Evolutionary conservation across 2,113 vertebrate species (phyloP).

Genomic region (Sitta europaea): DNA sequence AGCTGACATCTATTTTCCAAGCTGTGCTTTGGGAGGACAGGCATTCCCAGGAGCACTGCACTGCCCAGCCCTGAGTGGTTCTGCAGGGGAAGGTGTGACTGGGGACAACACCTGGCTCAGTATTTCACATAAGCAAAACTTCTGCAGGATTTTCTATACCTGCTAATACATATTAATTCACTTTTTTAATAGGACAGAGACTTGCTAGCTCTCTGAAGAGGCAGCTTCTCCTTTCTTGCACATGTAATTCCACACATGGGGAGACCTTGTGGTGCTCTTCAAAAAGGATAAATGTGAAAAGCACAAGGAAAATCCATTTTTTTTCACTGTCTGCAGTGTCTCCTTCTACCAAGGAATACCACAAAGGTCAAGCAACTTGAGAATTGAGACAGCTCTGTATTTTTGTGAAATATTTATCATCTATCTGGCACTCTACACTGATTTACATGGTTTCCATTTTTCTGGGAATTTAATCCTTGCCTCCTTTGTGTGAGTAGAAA

Average conservation of each 20-base stretch:
- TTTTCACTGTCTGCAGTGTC: not conserved
- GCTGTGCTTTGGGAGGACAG: not conserved
- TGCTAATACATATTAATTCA: not conserved
- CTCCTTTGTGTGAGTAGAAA: not conserved
- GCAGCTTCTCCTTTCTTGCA: not conserved
- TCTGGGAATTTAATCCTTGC: not conserved
- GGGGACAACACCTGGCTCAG: not conserved
- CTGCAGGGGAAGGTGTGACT: not conserved
- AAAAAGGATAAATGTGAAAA: not conserved
- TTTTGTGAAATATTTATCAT: not conserved
- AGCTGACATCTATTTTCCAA: not conserved
- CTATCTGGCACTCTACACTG: not conserved
- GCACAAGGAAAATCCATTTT: not conserved
- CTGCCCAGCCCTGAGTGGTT: not conserved
- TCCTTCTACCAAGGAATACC: not conserved
- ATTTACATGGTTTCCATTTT: not conserved
- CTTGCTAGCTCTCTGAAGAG: not conserved
- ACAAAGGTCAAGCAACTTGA: not conserved
- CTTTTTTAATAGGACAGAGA: not conserved
- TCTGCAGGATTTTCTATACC: not conserved
- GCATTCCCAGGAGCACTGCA: not conserved
- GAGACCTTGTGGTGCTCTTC: not conserved
- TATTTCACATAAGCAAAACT: not conserved
- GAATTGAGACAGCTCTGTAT: not conserved
- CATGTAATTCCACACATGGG: not conserved